These are phyloP conservation scores for Xenus cinereus DNA, from an alignment of 2,113 vertebrate species.

Conservation along the genomic window DNA sequence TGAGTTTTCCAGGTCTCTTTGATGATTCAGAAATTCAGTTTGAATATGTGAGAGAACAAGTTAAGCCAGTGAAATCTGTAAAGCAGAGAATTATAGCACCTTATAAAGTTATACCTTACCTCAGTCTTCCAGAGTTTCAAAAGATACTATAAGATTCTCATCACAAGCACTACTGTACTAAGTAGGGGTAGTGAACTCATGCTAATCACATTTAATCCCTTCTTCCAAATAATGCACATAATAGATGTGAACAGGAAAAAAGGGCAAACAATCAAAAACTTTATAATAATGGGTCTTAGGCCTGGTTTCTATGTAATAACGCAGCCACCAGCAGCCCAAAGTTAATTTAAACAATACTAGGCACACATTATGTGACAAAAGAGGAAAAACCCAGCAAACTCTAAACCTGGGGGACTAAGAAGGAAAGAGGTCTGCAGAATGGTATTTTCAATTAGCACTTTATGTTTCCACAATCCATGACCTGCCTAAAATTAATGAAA, in stretches of 20 bases:
- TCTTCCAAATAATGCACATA: constrained; percentile 1
- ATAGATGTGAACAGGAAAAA: background rate
- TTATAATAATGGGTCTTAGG: background rate
- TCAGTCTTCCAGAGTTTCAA: background rate
- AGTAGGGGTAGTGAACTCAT: background rate
- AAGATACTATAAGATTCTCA: background rate
- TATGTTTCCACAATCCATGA: constrained; percentile 10
- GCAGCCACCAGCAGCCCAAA: background rate
- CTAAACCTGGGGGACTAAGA: constrained; percentile 48
- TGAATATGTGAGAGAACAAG: background rate
- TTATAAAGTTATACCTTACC: background rate
- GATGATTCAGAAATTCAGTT: background rate
- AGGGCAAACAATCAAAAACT: background rate
- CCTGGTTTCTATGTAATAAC: constrained; percentile 10
- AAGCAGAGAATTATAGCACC: background rate
- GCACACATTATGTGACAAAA: constrained; percentile 3
- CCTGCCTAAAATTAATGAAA: constrained; percentile 56
- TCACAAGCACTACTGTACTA: background rate
- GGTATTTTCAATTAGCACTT: constrained; percentile 63
- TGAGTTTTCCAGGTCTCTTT: background rate
- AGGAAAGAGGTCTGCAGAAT: background rate
- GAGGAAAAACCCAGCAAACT: constrained; percentile 4
- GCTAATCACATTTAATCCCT: constrained; percentile 12
- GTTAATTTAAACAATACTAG: constrained; percentile 33
- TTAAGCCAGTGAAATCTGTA: background rate